Conservation (phyloP, 2,888 invertebrate species). For the Melinaea menophilus region DNA sequence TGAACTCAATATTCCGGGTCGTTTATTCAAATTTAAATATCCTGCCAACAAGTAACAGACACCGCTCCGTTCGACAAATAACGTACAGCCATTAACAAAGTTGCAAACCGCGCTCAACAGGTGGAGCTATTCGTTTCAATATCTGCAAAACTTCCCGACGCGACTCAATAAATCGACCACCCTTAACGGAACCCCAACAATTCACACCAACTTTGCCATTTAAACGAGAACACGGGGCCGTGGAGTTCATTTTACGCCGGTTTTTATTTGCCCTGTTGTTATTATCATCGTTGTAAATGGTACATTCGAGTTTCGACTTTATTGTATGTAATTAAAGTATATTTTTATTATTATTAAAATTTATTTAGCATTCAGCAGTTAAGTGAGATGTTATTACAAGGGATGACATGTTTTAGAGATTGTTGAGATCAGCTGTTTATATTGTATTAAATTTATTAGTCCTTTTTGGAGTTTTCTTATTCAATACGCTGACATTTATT, state of each 20-base stretch:
- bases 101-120: conserved; percentile 68
- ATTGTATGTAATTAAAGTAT: conserved; percentile 35
- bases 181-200: conserved; percentile 40
- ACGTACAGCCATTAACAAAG: conserved; percentile 66
- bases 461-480: conserved; percentile 1
- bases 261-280: conserved; percentile 66
- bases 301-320: conserved; percentile 57
- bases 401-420: conserved; percentile 56
- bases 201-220: conserved; percentile 30
- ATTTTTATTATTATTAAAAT: conserved; percentile 40
- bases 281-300: conserved; percentile 59
- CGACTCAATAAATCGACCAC: conserved; percentile 71
- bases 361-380: conserved; percentile 50
- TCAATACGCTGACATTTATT: background rate
- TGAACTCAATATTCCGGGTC: conserved; percentile 3
- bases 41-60: conserved; percentile 37
- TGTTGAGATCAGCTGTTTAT: conserved; percentile 54
- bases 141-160: conserved; percentile 74
- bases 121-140: conserved; percentile 76
- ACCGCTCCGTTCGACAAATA: conserved; percentile 49
- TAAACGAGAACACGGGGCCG: conserved; percentile 36
- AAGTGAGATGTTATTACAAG: conserved; percentile 63
- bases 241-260: conserved; percentile 50
- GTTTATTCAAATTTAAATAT: conserved; percentile 30
- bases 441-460: conserved; percentile 26